Conservation (phyloP, 2,113 vertebrate genomes). For the Colinus virginianus region DNA sequence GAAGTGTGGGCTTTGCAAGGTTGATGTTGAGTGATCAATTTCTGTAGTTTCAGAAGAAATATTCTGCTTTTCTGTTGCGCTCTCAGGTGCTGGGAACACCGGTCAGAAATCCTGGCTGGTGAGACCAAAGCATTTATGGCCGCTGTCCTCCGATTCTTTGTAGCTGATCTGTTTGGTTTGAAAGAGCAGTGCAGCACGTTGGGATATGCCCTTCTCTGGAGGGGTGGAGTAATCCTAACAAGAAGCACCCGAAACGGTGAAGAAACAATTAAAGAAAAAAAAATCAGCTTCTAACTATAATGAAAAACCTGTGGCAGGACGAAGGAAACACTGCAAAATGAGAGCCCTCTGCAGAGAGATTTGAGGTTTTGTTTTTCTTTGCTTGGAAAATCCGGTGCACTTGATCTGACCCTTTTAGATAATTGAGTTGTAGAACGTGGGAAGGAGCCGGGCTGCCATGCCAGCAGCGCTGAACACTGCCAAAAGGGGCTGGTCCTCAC, state of each 20-base stretch:
- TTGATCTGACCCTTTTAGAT: neutral
- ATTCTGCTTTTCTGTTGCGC: neutral
- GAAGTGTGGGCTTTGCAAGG: neutral
- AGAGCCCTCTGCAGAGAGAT: neutral
- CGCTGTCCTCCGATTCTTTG: neutral
- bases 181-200: neutral
- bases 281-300: neutral
- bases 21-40: neutral
- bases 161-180: neutral
- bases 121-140: neutral
- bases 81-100: neutral
- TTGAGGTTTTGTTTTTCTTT: slow-evolving; percentile 11
- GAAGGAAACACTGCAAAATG: slow-evolving; percentile 1
- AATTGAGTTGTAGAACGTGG: neutral
- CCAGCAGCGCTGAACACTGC: neutral
- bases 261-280: neutral
- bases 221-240: neutral
- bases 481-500: neutral
- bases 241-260: neutral
- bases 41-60: neutral
- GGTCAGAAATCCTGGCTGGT: neutral
- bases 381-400: slow-evolving; percentile 17
- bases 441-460: neutral
- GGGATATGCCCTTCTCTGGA: neutral
- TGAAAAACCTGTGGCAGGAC: neutral